Evolutionary conservation across 2,113 vertebrate species (phyloP).

Genomic region (Orthochromis indermauri): DNA sequence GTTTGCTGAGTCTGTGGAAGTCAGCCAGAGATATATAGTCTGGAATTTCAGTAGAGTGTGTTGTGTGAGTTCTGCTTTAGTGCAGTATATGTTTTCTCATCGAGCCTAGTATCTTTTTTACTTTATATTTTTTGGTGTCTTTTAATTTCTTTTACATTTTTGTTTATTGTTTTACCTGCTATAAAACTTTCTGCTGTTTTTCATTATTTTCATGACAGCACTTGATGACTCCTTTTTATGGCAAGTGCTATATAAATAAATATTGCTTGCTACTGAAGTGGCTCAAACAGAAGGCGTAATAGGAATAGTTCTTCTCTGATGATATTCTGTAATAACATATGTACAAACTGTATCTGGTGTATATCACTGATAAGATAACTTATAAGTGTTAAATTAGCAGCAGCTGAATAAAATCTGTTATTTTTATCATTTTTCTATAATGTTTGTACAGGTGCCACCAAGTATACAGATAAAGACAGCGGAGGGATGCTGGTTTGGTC

Average conservation of each 20-base stretch:
- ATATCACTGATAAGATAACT: background rate
- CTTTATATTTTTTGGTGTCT: background rate
- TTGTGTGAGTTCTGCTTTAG: background rate
- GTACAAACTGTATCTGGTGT: background rate
- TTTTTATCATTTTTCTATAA: background rate
- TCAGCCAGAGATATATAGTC: background rate
- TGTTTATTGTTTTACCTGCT: background rate
- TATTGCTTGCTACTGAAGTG: background rate
- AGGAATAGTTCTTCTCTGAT: background rate
- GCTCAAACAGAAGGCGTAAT: background rate
- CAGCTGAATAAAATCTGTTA: background rate
- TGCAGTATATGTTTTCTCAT: background rate
- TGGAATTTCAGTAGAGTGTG: background rate
- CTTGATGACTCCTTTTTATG: background rate
- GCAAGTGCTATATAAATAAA: background rate
- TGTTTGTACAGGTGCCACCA: slow-evolving; percentile 77
- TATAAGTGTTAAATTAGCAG: background rate
- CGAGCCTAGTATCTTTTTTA: background rate
- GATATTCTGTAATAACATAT: background rate
- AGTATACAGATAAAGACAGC: slow-evolving; percentile 90
- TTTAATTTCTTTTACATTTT: background rate
- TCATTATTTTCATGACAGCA: background rate
- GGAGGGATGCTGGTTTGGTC: slow-evolving; percentile 98
- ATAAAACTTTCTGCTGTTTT: background rate
- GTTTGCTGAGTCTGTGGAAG: background rate